These are phyloP conservation scores for Galaxias olidus DNA, from an alignment of 2,797 vertebrate species.

Conservation along the genomic window DNA sequence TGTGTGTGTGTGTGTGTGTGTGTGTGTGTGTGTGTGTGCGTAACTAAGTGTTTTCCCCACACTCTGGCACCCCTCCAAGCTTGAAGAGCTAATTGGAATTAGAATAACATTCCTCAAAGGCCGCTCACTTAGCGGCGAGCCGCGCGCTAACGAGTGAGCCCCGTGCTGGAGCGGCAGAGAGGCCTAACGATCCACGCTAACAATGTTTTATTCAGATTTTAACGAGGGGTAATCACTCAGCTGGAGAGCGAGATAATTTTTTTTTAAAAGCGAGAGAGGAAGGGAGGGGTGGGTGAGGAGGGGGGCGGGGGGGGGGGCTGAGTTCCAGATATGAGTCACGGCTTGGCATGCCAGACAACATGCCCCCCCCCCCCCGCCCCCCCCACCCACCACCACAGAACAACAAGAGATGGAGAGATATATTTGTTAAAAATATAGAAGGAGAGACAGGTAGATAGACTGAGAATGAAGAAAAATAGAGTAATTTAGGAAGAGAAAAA, in stretches of 20 bases:
- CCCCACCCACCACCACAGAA: not conserved
- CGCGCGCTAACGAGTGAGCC: conserved; percentile 89
- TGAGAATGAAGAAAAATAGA: too few species aligned
- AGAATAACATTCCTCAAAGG: conserved; percentile 99
- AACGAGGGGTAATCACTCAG: conserved; percentile 98
- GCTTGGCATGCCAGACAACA: conserved; percentile 44
- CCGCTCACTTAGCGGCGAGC: conserved; percentile 91
- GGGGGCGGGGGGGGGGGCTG: conserved; percentile 62
- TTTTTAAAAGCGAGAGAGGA: conserved; percentile 8
- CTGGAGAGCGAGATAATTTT: conserved; percentile 81
- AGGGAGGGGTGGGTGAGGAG: conserved; percentile 28
- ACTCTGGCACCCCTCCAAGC: conserved; percentile 90
- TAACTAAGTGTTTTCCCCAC: conserved; percentile 66
- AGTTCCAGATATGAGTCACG: conserved; percentile 62
- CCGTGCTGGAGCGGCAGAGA: conserved; percentile 80
- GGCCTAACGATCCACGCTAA: conserved; percentile 97
- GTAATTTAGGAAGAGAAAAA: too few species aligned
- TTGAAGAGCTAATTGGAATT: conserved; percentile 99
- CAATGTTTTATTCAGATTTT: conserved; percentile 99
- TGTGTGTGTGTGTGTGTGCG: conserved; percentile 47
- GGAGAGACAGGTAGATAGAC: too few species aligned
- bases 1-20: conserved; percentile 47
- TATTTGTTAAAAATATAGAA: conserved; percentile 24
- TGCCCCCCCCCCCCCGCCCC: conserved; percentile 1
- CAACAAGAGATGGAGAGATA: not conserved